These are phyloP conservation scores for Harpagoxenus sublaevis DNA, from an alignment of 2,888 invertebrate species.

Conservation along the genomic window DNA sequence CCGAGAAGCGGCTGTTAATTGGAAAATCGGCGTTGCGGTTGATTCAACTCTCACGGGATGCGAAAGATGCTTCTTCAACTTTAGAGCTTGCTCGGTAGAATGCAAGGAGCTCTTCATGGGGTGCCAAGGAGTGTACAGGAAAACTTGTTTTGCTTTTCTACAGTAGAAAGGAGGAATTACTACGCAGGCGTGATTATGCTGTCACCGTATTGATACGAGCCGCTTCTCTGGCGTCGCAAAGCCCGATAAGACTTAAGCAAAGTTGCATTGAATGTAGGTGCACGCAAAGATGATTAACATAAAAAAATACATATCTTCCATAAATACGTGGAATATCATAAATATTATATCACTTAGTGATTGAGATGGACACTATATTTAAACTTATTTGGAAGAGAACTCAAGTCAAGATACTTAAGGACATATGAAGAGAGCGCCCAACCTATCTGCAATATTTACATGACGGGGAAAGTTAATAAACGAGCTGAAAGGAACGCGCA, in stretches of 20 bases:
- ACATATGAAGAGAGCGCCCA: neutral
- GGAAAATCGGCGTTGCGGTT: constrained; percentile 39
- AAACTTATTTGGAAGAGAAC: neutral
- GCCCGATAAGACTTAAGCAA: neutral
- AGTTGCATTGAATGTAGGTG: too few relatives aligned
- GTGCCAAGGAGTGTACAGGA: constrained; percentile 10
- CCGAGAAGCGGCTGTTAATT: constrained; percentile 51
- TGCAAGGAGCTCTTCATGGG: constrained; percentile 17
- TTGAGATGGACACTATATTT: neutral
- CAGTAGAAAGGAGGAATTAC: constrained; percentile 37
- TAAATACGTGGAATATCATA: neutral
- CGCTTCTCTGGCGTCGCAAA: neutral
- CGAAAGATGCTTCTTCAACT: constrained; percentile 23
- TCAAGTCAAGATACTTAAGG: neutral
- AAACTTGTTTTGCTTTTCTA: constrained; percentile 10
- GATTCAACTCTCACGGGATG: constrained; percentile 16
- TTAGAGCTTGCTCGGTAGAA: constrained; percentile 1
- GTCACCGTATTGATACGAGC: constrained; percentile 30
- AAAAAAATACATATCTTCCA: neutral
- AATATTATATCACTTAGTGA: neutral
- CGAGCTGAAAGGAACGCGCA: neutral
- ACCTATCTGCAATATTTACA: neutral
- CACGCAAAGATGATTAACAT: neutral
- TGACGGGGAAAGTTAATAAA: constrained; percentile 14
- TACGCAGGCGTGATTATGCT: constrained; percentile 15